Percentiles rank a stretch among this genome's conserved stretches.
Evolutionary conservation across 2,888 invertebrate species (phyloP).

Genomic region (Drosophila mercatorum): DNA sequence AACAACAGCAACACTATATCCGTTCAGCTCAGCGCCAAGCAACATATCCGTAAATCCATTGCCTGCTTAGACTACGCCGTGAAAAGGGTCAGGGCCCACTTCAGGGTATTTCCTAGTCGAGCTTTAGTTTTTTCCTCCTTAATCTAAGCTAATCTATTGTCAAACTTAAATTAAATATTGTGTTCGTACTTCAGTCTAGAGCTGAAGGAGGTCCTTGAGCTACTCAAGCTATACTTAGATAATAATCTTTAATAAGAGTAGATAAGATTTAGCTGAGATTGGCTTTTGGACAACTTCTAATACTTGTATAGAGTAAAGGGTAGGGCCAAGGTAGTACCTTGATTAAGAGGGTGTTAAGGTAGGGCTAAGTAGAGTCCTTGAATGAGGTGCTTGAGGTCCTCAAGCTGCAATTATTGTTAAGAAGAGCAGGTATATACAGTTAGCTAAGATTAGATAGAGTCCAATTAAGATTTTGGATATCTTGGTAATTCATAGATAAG

Average conservation of each 20-base stretch:
- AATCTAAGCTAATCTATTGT: background rate
- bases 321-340: too few relatives aligned
- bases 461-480: too few relatives aligned
- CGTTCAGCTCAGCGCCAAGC: conserved; percentile 22
- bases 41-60: conserved; percentile 19
- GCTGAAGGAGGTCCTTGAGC: background rate
- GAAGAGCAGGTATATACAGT: too few relatives aligned
- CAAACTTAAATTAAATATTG: background rate
- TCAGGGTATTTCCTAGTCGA: background rate
- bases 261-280: background rate
- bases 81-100: background rate
- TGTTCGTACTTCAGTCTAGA: background rate
- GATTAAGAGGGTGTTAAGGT: too few relatives aligned
- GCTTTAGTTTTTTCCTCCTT: background rate
- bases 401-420: too few relatives aligned
- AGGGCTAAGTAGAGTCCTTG: too few relatives aligned
- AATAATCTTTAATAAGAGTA: background rate
- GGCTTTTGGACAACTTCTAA: background rate
- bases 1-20: conserved; percentile 17
- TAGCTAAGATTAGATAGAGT: too few relatives aligned
- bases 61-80: background rate
- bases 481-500: too few relatives aligned
- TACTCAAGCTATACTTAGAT: background rate
- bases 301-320: too few relatives aligned
- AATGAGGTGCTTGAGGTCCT: too few relatives aligned